Percentiles rank a stretch among this genome's conserved stretches.
Evolutionary conservation across 2,888 invertebrate genomes (phyloP).

Genomic region (Eledona agricola): DNA sequence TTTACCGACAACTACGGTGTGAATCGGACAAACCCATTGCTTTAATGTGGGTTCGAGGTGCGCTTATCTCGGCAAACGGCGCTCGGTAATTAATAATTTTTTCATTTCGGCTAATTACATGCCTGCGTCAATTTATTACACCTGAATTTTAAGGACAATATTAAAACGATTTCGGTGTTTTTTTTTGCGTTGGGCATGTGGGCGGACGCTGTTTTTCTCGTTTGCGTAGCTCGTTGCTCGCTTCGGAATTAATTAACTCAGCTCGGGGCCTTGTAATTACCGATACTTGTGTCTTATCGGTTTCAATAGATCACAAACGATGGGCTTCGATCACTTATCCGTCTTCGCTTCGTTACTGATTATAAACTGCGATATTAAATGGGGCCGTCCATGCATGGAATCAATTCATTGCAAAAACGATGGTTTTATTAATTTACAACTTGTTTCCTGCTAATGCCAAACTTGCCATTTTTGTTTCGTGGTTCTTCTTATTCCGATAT

Average conservation of each 20-base stretch:
- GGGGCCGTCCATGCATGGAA: not conserved
- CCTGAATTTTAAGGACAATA: not conserved
- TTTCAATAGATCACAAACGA: slow-evolving; percentile 37
- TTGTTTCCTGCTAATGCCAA: too few species aligned
- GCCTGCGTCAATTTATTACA: slow-evolving; percentile 16
- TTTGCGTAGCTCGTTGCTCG: not conserved
- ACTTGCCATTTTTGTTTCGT: too few species aligned
- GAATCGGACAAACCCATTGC: slow-evolving; percentile 52
- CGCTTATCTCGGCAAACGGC: slow-evolving; percentile 20
- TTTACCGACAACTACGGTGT: slow-evolving; percentile 51
- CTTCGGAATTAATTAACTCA: slow-evolving; percentile 34
- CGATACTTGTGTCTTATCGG: slow-evolving; percentile 37
- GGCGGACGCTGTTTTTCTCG: slow-evolving; percentile 1
- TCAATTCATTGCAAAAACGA: not conserved
- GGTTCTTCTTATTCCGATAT: too few species aligned
- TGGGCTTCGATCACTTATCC: not conserved
- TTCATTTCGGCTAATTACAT: slow-evolving; percentile 25
- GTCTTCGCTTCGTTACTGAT: slow-evolving; percentile 2
- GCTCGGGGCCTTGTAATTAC: slow-evolving; percentile 39
- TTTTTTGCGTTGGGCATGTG: not conserved
- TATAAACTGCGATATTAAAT: slow-evolving; percentile 2
- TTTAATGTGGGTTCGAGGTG: slow-evolving; percentile 38
- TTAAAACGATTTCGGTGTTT: slow-evolving; percentile 1
- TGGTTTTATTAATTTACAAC: too few species aligned
- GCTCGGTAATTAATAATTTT: slow-evolving; percentile 30